These are phyloP conservation scores for Agriopis aurantiaria DNA, from an alignment of 2,888 invertebrate genomes.

Conservation along the genomic window DNA sequence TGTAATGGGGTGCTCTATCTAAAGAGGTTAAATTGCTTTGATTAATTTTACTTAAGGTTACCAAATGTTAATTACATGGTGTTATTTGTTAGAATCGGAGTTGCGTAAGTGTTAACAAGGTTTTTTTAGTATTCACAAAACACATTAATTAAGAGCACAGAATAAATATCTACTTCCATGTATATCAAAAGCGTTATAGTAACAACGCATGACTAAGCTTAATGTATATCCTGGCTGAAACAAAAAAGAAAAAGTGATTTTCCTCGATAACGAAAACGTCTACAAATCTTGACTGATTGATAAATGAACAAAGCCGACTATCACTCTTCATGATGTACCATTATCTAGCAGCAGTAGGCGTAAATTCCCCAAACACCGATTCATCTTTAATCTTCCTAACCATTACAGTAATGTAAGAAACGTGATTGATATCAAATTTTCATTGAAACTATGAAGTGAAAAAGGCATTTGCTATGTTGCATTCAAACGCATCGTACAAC, in stretches of 20 bases:
- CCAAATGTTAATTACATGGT: constrained; percentile 50
- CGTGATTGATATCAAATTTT: constrained; percentile 31
- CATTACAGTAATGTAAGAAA: constrained; percentile 27
- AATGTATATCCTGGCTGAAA: constrained; percentile 4
- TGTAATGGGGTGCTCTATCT: constrained; percentile 29
- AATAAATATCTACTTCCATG: background rate
- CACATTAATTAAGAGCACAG: constrained; percentile 11
- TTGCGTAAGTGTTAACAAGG: constrained; percentile 47
- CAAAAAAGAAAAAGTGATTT: constrained; percentile 27
- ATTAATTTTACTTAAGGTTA: constrained; percentile 37
- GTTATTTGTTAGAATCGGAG: constrained; percentile 45
- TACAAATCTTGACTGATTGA: constrained; percentile 41
- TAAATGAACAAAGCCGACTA: constrained; percentile 39
- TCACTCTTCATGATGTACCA: constrained; percentile 37
- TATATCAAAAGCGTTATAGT: background rate
- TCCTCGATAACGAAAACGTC: constrained; percentile 30
- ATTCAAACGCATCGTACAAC: no score
- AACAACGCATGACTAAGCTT: constrained; percentile 3
- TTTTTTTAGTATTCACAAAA: constrained; percentile 36
- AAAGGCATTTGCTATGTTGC: background rate
- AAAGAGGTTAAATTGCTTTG: constrained; percentile 36
- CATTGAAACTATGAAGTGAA: background rate
- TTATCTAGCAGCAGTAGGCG: constrained; percentile 35
- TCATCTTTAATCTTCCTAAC: constrained; percentile 32
- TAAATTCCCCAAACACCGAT: constrained; percentile 38